Evolutionary conservation across 2,797 vertebrate genomes (phyloP).

Genomic region (Neomorphus geoffroyi): DNA sequence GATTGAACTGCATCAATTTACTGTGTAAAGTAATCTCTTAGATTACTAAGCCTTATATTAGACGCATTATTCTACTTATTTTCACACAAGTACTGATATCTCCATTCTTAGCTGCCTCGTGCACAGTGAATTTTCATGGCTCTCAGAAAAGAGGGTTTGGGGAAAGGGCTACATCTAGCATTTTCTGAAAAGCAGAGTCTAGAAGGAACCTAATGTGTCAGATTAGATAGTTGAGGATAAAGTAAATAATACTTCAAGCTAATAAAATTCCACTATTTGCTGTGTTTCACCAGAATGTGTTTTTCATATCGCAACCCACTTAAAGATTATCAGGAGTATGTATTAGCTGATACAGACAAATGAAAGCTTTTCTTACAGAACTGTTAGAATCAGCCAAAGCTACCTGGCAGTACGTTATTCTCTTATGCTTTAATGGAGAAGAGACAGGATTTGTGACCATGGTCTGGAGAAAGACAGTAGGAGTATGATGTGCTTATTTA

Average conservation of each 20-base stretch:
- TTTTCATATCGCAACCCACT: neutral
- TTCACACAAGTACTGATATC: neutral
- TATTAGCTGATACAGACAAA: neutral
- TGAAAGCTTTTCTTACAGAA: neutral
- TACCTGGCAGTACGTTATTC: neutral
- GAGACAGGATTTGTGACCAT: neutral
- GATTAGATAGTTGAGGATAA: neutral
- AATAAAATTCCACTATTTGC: neutral
- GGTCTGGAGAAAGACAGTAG: neutral
- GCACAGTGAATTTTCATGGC: neutral
- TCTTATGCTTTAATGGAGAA: neutral
- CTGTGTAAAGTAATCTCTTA: neutral
- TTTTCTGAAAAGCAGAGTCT: neutral
- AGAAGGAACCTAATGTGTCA: neutral
- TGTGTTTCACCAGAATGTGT: neutral
- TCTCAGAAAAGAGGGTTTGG: neutral
- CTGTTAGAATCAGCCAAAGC: neutral
- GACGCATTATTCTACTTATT: neutral
- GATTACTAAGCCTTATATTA: neutral
- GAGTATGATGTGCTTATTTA: neutral
- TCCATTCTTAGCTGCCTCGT: neutral
- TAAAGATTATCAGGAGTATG: neutral
- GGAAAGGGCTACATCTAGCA: neutral
- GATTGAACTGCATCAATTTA: neutral
- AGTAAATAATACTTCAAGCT: neutral